Evolutionary conservation across 2,888 invertebrate species (phyloP).

Genomic region (Augiades crinisus): DNA sequence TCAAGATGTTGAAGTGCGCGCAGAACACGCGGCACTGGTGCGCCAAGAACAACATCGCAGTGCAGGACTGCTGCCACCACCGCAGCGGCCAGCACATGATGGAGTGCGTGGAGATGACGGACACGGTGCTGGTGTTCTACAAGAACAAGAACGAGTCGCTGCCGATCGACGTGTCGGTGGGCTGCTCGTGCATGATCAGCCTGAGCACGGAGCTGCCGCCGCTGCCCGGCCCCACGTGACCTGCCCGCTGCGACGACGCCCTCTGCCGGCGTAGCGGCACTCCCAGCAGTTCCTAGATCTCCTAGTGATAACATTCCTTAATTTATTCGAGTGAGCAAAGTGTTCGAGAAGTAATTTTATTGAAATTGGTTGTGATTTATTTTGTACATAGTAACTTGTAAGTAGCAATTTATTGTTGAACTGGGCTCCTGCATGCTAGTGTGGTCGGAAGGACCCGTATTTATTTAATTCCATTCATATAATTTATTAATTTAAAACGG

Average conservation of each 20-base stretch:
- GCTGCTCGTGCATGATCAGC: conserved; percentile 67
- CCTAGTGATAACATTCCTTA: conserved; percentile 27
- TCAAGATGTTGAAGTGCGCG: conserved; percentile 64
- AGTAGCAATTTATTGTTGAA: background rate
- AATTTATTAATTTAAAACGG: background rate
- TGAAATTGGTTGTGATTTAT: conserved; percentile 35
- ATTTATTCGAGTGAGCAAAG: conserved; percentile 27
- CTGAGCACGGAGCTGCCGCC: conserved; percentile 38
- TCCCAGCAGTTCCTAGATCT: conserved; percentile 42
- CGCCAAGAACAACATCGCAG: conserved; percentile 44
- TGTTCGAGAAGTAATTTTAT: conserved; percentile 31
- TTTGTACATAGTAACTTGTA: background rate
- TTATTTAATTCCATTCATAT: background rate
- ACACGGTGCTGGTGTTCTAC: conserved; percentile 64
- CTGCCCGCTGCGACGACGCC: conserved; percentile 6
- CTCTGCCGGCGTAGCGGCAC: background rate
- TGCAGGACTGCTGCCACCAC: conserved; percentile 63
- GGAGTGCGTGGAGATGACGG: conserved; percentile 66
- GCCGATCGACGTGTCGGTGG: conserved; percentile 55
- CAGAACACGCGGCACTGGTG: conserved; percentile 54
- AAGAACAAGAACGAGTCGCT: conserved; percentile 33
- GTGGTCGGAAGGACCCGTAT: background rate
- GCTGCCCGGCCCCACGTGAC: conserved; percentile 30
- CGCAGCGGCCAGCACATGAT: conserved; percentile 50
- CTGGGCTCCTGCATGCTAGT: background rate